These are phyloP conservation scores for Chrysodeixis includens DNA, from an alignment of 2,888 invertebrate genomes.

Conservation along the genomic window DNA sequence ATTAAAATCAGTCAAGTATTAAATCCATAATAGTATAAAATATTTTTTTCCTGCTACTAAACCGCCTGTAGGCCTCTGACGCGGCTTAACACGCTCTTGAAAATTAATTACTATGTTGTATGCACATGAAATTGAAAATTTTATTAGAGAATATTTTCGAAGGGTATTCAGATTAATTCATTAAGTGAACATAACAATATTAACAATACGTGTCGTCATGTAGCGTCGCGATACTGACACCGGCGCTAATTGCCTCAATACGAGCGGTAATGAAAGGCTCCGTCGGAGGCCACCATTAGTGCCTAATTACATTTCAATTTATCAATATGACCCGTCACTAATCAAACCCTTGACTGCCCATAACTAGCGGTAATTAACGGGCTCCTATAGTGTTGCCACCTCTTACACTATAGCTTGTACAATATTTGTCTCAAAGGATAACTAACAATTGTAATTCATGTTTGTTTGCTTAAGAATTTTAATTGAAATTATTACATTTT, in stretches of 20 bases:
- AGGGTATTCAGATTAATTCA: neutral
- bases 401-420: neutral
- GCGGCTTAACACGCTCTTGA: too few species aligned
- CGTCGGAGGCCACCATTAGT: conserved; percentile 39
- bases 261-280: conserved; percentile 39
- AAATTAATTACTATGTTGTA: too few species aligned
- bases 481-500: neutral
- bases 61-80: too few species aligned
- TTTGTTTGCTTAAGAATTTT: neutral
- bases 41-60: too few species aligned
- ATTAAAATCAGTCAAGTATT: neutral
- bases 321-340: conserved; percentile 48
- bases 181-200: neutral
- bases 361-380: conserved; percentile 42
- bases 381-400: conserved; percentile 18
- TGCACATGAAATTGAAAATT: too few species aligned
- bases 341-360: conserved; percentile 49
- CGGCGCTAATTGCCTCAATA: conserved; percentile 24
- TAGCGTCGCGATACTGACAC: conserved; percentile 1
- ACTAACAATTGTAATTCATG: neutral
- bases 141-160: too few species aligned
- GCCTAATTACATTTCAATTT: conserved; percentile 51
- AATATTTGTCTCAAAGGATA: neutral
- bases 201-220: neutral
- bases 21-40: neutral